phyloP scores from a whole-genome alignment of 1,140 invertebrate genomes.

The Euwallacea fornicatus region DNA sequence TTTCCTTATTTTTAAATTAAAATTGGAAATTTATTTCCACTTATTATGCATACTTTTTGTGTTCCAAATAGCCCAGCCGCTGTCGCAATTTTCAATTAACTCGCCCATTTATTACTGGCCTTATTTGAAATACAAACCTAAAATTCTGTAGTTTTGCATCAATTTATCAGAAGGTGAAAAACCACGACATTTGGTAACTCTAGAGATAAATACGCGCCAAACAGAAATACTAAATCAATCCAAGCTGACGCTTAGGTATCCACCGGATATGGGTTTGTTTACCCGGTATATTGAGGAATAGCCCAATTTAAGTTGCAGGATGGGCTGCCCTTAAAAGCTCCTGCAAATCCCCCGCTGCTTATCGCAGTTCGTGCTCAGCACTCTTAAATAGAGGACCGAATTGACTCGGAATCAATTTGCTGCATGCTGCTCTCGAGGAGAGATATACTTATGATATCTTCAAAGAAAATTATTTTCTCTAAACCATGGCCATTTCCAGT shows the following conservation, averaged over 20 bases:
- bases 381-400: slow-evolving; percentile 18
- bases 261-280: slow-evolving; percentile 21
- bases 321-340: slow-evolving; percentile 24
- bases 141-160: too few species aligned
- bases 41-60: slow-evolving; percentile 15
- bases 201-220: not conserved
- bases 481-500: too few species aligned
- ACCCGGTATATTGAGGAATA: slow-evolving; percentile 29
- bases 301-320: slow-evolving; percentile 29
- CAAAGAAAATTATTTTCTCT: not conserved
- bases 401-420: slow-evolving; percentile 32
- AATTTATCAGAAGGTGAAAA: too few species aligned
- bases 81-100: slow-evolving; percentile 6
- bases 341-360: slow-evolving; percentile 32
- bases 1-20: slow-evolving; percentile 15
- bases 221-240: slow-evolving; percentile 13
- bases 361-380: slow-evolving; percentile 25
- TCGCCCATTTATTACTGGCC: not conserved
- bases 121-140: too few species aligned
- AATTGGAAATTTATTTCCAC: slow-evolving; percentile 20
- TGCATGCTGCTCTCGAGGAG: slow-evolving; percentile 9
- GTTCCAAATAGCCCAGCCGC: not conserved
- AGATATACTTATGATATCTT: slow-evolving; percentile 10
- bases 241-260: slow-evolving; percentile 10
- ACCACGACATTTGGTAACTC: too few species aligned